Percentiles rank a stretch among this genome's conserved stretches.
Evolutionary conservation across 37 sponge, comb jelly and placozoan genomes (phyloP).

Genomic region (Cladorhizidae sp.): DNA sequence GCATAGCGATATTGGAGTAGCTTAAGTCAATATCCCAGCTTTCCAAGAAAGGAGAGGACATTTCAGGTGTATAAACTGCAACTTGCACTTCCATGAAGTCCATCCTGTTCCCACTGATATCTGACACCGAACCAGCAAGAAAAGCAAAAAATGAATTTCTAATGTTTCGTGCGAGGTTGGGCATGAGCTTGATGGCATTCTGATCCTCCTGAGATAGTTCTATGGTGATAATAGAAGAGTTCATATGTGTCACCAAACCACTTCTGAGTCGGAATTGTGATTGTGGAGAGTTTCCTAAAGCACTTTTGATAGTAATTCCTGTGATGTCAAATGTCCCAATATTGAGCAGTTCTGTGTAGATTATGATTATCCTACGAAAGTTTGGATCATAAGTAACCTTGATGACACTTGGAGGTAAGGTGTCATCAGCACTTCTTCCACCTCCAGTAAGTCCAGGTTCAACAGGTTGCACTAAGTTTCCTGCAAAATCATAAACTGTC

Average conservation of each 20-base stretch:
- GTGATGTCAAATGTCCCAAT: constrained; percentile 33
- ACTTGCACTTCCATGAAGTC: constrained; percentile 7
- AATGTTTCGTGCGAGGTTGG: constrained; percentile 33
- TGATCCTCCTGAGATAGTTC: constrained; percentile 55
- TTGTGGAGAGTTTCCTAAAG: neutral
- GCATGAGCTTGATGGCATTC: constrained; percentile 69
- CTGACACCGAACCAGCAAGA: constrained; percentile 37
- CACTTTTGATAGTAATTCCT: constrained; percentile 31
- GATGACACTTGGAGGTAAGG: constrained; percentile 45
- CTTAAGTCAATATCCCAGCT: constrained; percentile 65
- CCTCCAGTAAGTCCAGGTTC: constrained; percentile 22
- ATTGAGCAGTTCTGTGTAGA: constrained; percentile 62
- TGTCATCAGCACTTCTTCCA: constrained; percentile 19
- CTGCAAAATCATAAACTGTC: constrained; percentile 52
- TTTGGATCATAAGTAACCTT: constrained; percentile 46
- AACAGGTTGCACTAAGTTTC: constrained; percentile 38
- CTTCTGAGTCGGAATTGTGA: constrained; percentile 38
- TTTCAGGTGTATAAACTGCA: constrained; percentile 43
- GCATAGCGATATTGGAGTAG: constrained; percentile 32
- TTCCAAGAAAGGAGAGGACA: constrained; percentile 53
- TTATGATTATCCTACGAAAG: constrained; percentile 48
- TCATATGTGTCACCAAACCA: constrained; percentile 48
- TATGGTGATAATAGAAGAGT: constrained; percentile 53
- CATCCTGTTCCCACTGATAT: constrained; percentile 58
- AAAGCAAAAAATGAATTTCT: constrained; percentile 41